Base-by-base conservation (phyloP, 1,140 invertebrate species). In the Drosophila pallidifrons region DNA sequence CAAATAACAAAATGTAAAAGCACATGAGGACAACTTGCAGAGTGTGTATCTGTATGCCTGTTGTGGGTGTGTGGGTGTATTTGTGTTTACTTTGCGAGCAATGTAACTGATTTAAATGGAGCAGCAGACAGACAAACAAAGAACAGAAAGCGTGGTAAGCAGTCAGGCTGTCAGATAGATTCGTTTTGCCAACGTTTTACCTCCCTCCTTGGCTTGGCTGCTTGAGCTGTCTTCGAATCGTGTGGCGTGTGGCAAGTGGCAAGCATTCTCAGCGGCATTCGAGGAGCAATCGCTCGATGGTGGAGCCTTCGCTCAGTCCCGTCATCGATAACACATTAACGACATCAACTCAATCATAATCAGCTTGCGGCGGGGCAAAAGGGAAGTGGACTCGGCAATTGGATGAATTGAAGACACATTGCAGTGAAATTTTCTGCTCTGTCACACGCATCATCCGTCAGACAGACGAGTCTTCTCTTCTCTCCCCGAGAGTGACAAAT, bases 301-400 rank as follows among this genome's bases (percentile, higher is more conserved):
- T 49, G 11, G n/a, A 10, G 25, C 13, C 20, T 32, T 32, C 8
- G 20, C 35, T 38, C 28, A 58, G 57, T 25, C 49, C 15, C 64
- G 41, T 71, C 65, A 49, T 81, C 83, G 73, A 87, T 88, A 81
- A 63, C 76, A 79, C 79, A 79, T 81, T 86, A 81, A 86, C 72
- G 77, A 87, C 82, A 68, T 87, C 82, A 87, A 63, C 82, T 87
- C 79, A 77, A 87, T 87, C 81, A 85, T 85, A 85, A 85, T 80
- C 81, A 54, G n/a, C 5, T 54, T 1, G 4, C 1, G 51, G 49
- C 1, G 25, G 20, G 11, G 11, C 1, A n/a, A n/a, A 16, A 20
- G 46, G 45, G 25, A 38, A 52, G 5, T 57, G 41, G 28, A 51
- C 43, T 20, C 46, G 38, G 15, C 13, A 60, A 58, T 51, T 68